A percentile compares a stretch with the other conserved stretches of the same genome.
These are phyloP conservation scores for Girardia tigrina DNA, from an alignment of 2,888 invertebrate genomes.

Conservation along the genomic window DNA sequence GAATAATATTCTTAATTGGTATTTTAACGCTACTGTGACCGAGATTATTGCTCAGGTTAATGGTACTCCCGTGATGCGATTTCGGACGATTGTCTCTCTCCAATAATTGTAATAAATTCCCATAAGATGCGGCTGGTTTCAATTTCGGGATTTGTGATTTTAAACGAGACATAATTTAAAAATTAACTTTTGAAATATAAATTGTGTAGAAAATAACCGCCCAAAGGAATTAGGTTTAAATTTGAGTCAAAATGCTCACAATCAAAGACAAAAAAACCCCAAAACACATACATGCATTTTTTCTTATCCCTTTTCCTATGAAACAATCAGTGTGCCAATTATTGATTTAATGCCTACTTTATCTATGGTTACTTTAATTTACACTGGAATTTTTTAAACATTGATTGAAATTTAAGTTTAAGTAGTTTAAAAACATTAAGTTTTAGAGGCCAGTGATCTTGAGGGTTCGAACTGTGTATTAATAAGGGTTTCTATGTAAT, in stretches of 20 bases:
- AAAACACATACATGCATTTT: too few species aligned
- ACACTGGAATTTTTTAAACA: not conserved
- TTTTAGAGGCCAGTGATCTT: too few species aligned
- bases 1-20: too few species aligned
- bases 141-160: not conserved
- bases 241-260: too few species aligned
- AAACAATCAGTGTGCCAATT: not conserved
- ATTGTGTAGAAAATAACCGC: not conserved
- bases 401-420: too few species aligned
- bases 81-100: not conserved
- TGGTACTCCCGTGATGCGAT: not conserved
- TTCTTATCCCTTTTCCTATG: not conserved
- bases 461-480: too few species aligned
- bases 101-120: not conserved
- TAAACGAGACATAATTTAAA: not conserved
- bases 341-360: not conserved
- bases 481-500: too few species aligned
- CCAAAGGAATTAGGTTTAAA: not conserved
- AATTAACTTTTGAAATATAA: not conserved
- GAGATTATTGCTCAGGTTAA: too few species aligned
- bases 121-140: not conserved
- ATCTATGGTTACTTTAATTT: not conserved
- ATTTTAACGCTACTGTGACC: too few species aligned
- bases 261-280: too few species aligned
- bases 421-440: too few species aligned